A percentile compares a stretch with the other conserved stretches of the same genome.
These are phyloP conservation scores for Tridacna crocea DNA, from an alignment of 2,888 invertebrate species.

Conservation along the genomic window DNA sequence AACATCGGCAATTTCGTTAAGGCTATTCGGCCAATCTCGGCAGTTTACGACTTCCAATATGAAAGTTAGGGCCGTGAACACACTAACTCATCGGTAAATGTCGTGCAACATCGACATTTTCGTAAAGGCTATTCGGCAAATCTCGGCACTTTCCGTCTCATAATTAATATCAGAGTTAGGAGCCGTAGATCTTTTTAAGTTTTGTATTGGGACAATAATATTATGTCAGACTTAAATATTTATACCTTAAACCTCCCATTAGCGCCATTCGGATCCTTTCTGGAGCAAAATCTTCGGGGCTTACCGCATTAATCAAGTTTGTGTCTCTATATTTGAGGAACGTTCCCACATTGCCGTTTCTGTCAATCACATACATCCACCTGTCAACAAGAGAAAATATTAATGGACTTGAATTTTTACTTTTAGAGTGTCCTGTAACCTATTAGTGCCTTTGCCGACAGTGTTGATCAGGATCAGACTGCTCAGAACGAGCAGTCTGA, in stretches of 20 bases:
- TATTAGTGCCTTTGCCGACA: neutral
- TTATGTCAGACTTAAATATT: no score
- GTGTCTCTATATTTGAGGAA: conserved; percentile 61
- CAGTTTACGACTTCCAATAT: no score
- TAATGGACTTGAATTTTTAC: neutral
- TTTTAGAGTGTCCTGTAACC: neutral
- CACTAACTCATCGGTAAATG: no score
- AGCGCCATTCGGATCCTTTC: conserved; percentile 46
- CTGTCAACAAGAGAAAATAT: conserved; percentile 19
- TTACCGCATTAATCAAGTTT: conserved; percentile 45
- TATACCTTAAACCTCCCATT: conserved; percentile 49
- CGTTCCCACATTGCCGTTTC: conserved; percentile 51
- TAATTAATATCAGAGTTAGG: no score
- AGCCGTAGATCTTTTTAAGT: no score
- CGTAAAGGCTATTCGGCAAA: no score
- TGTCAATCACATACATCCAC: conserved; percentile 56
- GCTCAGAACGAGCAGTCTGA: neutral
- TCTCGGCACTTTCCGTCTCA: no score
- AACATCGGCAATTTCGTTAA: neutral
- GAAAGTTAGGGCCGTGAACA: no score
- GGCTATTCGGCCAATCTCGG: no score
- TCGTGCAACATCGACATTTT: no score
- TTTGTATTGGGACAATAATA: no score
- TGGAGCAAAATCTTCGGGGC: conserved; percentile 24
- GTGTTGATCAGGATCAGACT: neutral